Base-by-base conservation (phyloP, 1,140 invertebrate genomes). In the Drosophila burlai region DNA sequence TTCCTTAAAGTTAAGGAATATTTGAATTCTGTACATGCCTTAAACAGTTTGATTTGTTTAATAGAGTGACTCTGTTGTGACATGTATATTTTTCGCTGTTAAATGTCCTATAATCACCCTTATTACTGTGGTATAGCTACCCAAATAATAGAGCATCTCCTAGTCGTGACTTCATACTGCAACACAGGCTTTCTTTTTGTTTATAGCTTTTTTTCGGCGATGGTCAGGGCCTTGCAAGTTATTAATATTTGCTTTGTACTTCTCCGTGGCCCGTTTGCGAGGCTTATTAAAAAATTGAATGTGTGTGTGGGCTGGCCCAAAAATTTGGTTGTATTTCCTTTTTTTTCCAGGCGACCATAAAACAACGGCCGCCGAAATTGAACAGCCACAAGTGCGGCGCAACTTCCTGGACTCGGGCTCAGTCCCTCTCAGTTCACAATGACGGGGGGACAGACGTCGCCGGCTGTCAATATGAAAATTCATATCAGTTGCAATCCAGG, bases 161-260 rank as follows among this genome's bases (percentile, higher is more conserved):
- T 21, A 47, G 67, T 57, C 67, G 11, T 0, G 3, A 38, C 24
- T 1, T n/a, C 13, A 2, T 11, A 11, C 8, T 40, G 0, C 2
- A 13, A 11, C 18, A 15, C 18, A 0, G 13, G 5, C 26, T 52
- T 46, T 71, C 67, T 78, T 69, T 50, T 69, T 78, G 49, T 45
- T 74, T 29, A 34, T 46, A 10, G 34, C 45, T 54, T 78, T 68
- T 80, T 68, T 67, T 80, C 15, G 58, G 52, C 75, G 21, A 58
- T 68, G 84, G 77, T 73, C 71, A 67, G 77, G 82, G 79, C 83
- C 85, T 91, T 90, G 82, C 82, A 90, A 91, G 86, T 90, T 90
- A 90, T 90, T 90, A 74, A 90, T 90, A 85, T 90, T 90, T 90
- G 86, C 86, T 85, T 74, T 91, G 85, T 90, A 85, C 85, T 90